phyloP scores from a whole-genome alignment of 2,113 vertebrate species.

The Ailurus styani region DNA sequence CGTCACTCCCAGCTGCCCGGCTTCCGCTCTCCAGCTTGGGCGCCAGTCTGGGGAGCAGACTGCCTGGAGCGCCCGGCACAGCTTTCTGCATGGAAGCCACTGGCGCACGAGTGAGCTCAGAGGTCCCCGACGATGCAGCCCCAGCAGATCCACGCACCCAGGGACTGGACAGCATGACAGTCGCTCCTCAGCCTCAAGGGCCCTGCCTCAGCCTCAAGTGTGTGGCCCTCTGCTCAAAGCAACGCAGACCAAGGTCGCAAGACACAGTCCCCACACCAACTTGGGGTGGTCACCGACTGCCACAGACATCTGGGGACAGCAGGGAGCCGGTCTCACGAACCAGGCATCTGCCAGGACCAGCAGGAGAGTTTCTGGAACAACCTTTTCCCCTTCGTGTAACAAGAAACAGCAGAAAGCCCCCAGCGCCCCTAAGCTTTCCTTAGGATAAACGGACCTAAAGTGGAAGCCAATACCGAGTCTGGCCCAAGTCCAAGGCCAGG shows the following conservation, averaged over 20 bases:
- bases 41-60: neutral
- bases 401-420: neutral
- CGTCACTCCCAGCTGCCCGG: neutral
- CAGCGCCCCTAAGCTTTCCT: neutral
- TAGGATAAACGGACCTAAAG: neutral
- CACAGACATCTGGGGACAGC: neutral
- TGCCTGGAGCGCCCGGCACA: neutral
- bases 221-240: neutral
- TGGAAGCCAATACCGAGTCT: neutral
- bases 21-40: neutral
- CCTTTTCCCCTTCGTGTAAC: neutral
- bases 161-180: accelerated
- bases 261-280: neutral
- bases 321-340: neutral
- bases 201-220: neutral
- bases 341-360: neutral
- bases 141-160: neutral
- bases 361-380: neutral
- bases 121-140: neutral
- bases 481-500: neutral
- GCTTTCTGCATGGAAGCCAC: neutral
- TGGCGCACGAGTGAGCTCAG: neutral
- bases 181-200: neutral
- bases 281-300: no score
- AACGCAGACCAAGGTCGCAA: neutral